These are phyloP conservation scores for Coremacera marginata DNA, from an alignment of 2,888 invertebrate genomes.

Conservation along the genomic window DNA sequence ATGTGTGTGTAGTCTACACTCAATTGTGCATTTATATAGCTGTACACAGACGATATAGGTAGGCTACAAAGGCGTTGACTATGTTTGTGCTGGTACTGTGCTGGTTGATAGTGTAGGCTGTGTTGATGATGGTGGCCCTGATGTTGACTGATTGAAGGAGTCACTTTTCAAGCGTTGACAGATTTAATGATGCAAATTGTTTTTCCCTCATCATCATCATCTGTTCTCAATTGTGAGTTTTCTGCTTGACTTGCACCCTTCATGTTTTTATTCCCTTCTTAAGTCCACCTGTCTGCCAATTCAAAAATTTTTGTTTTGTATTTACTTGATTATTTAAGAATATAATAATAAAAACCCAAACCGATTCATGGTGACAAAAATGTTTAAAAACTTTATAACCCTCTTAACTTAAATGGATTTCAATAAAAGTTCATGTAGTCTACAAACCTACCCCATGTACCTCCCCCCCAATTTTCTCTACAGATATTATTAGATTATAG, in stretches of 20 bases:
- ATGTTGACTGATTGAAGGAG: conserved; percentile 49
- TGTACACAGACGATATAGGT: neutral
- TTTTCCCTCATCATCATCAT: conserved; percentile 44
- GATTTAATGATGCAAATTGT: conserved; percentile 51
- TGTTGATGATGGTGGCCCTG: conserved; percentile 32
- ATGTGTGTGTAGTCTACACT: neutral
- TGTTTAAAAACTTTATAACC: too few relatives aligned
- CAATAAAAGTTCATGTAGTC: too few relatives aligned
- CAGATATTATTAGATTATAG: too few relatives aligned
- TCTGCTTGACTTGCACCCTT: neutral
- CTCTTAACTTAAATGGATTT: too few relatives aligned
- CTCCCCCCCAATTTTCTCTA: too few relatives aligned
- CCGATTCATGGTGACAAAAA: too few relatives aligned
- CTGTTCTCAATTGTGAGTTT: conserved; percentile 40
- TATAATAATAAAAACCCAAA: too few relatives aligned
- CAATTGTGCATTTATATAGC: neutral
- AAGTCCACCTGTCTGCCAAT: neutral
- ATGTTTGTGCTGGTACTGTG: conserved; percentile 14
- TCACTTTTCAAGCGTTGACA: conserved; percentile 51
- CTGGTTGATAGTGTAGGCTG: neutral
- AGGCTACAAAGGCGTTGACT: neutral
- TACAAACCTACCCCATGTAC: too few relatives aligned
- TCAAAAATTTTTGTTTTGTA: too few relatives aligned
- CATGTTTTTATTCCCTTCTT: conserved; percentile 23
- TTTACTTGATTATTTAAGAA: too few relatives aligned